Conservation (phyloP, 2,888 invertebrate species). For the Rosalia funebris region DNA sequence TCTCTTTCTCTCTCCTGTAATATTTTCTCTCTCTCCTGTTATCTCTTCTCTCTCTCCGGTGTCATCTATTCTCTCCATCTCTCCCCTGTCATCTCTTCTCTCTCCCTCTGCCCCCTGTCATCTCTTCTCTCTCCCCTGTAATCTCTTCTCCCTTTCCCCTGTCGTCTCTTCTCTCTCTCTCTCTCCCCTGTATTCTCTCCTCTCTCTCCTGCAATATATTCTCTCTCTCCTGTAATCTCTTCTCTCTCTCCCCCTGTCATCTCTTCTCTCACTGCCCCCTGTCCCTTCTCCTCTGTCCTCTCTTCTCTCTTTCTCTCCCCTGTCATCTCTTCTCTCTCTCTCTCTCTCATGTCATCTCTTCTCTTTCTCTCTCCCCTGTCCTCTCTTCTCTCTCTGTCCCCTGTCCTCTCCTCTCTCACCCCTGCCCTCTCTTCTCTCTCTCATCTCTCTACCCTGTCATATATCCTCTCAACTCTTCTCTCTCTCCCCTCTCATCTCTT, state of each 20-base stretch:
- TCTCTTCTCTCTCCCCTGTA: neutral
- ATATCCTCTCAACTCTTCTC: neutral
- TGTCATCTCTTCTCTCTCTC: constrained; percentile 3
- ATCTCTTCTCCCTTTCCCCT: neutral
- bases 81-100: neutral
- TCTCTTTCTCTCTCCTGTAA: neutral
- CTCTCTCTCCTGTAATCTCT: neutral
- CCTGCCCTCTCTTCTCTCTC: neutral
- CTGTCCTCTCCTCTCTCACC: neutral
- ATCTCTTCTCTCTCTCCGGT: neutral
- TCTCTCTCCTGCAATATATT: constrained; percentile 13
- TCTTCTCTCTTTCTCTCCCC: neutral
- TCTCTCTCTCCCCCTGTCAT: constrained; percentile 17
- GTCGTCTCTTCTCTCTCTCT: neutral
- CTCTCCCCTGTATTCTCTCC: neutral
- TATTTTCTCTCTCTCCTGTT: neutral
- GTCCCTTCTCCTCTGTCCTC: neutral
- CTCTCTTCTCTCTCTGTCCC: neutral
- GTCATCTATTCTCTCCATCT: neutral
- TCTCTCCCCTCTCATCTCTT: neutral
- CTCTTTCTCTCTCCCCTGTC: neutral
- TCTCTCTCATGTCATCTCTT: constrained; percentile 8
- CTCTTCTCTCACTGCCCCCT: too few species aligned
- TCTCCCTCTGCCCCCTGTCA: neutral
- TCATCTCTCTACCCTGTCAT: neutral